Percentiles rank a stretch among this genome's conserved stretches.
Evolutionary conservation across 2,888 invertebrate genomes (phyloP).

Genomic region (Meiosimyza platycephala): DNA sequence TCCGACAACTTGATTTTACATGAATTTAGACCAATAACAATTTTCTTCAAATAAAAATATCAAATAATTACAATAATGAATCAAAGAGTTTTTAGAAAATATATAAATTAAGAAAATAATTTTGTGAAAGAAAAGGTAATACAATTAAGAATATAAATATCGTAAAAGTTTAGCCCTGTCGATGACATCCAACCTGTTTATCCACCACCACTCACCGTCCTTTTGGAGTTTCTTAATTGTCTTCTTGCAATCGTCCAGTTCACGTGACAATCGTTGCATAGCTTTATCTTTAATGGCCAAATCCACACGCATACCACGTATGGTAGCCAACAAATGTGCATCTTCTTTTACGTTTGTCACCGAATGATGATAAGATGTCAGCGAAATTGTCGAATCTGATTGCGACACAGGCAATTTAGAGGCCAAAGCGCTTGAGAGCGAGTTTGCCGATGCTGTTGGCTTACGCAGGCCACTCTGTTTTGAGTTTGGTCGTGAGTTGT

Average conservation of each 20-base stretch:
- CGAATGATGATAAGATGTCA: conserved; percentile 60
- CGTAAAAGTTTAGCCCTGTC: too few species aligned
- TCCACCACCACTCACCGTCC: conserved; percentile 69
- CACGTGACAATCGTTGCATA: conserved; percentile 77
- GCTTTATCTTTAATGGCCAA: conserved; percentile 80
- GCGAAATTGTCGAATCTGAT: conserved; percentile 68
- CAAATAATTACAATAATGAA: too few species aligned
- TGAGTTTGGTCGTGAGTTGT: conserved; percentile 64
- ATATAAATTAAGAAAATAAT: too few species aligned
- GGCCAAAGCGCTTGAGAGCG: conserved; percentile 42
- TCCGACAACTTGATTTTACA: too few species aligned
- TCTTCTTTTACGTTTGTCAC: conserved; percentile 73
- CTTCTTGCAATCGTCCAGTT: conserved; percentile 80
- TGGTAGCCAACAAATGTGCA: conserved; percentile 81
- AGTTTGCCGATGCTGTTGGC: conserved; percentile 40
- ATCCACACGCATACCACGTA: conserved; percentile 82
- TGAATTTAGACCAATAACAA: too few species aligned
- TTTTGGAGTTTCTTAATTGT: conserved; percentile 81
- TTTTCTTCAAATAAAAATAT: too few species aligned
- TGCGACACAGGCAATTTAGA: conserved; percentile 70
- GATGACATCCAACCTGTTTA: too few species aligned
- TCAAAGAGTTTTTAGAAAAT: too few species aligned
- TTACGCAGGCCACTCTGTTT: conserved; percentile 69
- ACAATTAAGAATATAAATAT: too few species aligned
- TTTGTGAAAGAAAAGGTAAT: too few species aligned